phyloP scores from a whole-genome alignment of 2,797 vertebrate species.

The Atherinosoma microstoma region DNA sequence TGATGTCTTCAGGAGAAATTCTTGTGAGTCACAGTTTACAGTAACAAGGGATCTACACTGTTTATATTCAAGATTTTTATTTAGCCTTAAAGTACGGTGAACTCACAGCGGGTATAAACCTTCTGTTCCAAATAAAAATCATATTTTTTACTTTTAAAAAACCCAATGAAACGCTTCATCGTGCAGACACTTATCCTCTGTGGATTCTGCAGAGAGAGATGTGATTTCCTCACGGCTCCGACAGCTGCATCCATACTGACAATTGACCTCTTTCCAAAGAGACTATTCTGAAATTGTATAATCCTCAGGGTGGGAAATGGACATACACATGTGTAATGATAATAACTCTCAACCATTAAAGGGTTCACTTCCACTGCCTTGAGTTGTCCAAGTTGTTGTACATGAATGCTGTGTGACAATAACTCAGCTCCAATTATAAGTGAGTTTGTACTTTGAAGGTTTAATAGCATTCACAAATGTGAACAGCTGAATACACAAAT shows the following conservation, averaged over 20 bases:
- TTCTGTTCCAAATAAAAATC: slow-evolving; percentile 14
- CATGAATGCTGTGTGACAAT: not conserved
- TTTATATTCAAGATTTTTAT: slow-evolving; percentile 15
- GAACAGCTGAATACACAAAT: not conserved
- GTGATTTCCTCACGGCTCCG: not conserved
- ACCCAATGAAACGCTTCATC: not conserved
- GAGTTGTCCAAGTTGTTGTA: not conserved
- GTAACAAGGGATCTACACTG: slow-evolving; percentile 43
- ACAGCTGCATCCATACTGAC: slow-evolving; percentile 14
- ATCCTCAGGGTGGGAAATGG: slow-evolving; percentile 9
- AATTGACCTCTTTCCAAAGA: not conserved
- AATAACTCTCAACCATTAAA: not conserved
- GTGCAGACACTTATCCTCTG: not conserved
- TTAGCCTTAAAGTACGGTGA: slow-evolving; percentile 9
- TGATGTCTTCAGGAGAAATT: slow-evolving; percentile 16
- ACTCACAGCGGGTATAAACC: slow-evolving; percentile 1
- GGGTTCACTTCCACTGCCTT: not conserved
- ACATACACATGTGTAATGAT: not conserved
- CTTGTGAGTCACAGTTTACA: slow-evolving; percentile 34
- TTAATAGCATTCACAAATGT: not conserved
- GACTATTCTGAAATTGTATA: not conserved
- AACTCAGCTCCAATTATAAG: not conserved
- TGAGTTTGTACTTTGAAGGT: not conserved
- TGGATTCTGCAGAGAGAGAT: slow-evolving; percentile 11
- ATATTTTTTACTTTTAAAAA: slow-evolving; percentile 9